Evolutionary conservation across 2,797 vertebrate species (phyloP).

Genomic region (Monodelphis domestica): DNA sequence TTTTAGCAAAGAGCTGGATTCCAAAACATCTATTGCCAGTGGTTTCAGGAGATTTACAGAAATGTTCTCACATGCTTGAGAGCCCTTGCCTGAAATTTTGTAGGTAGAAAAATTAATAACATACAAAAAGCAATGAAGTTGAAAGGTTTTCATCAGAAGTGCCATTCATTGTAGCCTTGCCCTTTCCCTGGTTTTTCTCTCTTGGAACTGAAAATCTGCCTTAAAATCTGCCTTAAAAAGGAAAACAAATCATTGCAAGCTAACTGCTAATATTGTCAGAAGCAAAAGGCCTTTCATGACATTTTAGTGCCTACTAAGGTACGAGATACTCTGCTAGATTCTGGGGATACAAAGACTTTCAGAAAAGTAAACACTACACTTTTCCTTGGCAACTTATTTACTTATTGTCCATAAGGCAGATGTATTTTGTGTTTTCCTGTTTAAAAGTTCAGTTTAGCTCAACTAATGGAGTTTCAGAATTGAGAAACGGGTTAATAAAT

Average conservation of each 20-base stretch:
- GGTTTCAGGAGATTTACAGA: constrained; percentile 40
- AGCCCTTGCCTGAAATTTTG: constrained; percentile 47
- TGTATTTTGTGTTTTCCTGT: not conserved
- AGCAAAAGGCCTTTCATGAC: constrained; percentile 37
- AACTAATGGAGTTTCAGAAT: not conserved
- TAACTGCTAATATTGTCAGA: constrained; percentile 39
- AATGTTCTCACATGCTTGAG: constrained; percentile 46
- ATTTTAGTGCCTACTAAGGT: not conserved
- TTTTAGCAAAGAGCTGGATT: constrained; percentile 44
- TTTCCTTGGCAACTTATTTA: constrained; percentile 50
- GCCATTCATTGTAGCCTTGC: not conserved
- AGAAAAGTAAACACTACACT: constrained; percentile 64
- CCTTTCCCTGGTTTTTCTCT: not conserved
- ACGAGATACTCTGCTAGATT: constrained; percentile 51
- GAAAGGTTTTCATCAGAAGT: constrained; percentile 38
- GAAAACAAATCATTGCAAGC: not conserved
- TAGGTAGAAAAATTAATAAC: constrained; percentile 37
- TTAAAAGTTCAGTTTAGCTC: not conserved
- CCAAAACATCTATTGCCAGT: not conserved
- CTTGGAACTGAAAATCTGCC: constrained; percentile 38
- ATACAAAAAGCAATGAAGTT: constrained; percentile 32
- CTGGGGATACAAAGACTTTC: constrained; percentile 66
- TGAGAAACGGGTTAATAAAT: constrained; percentile 42
- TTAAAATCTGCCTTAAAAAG: constrained; percentile 11
- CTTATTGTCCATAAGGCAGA: not conserved